Conservation (phyloP, 2,888 invertebrate genomes). For the Frankliniella intonsa region DNA sequence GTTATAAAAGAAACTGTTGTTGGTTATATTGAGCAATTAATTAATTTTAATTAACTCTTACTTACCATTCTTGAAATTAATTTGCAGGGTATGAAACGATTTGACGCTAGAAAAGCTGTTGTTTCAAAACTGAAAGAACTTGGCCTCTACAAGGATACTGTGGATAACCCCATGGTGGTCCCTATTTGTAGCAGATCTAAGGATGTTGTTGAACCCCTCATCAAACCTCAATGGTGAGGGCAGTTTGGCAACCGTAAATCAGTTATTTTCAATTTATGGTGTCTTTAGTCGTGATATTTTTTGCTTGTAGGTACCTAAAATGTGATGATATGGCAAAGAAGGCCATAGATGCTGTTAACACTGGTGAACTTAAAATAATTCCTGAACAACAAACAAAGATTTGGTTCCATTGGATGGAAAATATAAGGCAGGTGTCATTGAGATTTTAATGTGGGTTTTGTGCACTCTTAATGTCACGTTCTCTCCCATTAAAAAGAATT, state of each 20-base stretch:
- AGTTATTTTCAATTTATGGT: background rate
- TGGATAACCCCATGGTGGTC: slow-evolving; percentile 93
- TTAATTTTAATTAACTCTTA: background rate
- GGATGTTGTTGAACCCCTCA: slow-evolving; percentile 93
- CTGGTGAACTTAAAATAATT: slow-evolving; percentile 78
- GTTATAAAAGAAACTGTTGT: too few relatives aligned
- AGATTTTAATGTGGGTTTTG: slow-evolving; percentile 28
- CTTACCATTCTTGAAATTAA: slow-evolving; percentile 15
- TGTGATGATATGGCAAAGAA: slow-evolving; percentile 84
- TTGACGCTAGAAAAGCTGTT: slow-evolving; percentile 80
- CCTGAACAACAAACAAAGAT: slow-evolving; percentile 87
- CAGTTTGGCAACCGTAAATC: background rate
- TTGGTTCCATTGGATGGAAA: slow-evolving; percentile 96
- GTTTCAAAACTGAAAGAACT: slow-evolving; percentile 64
- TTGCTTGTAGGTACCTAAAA: slow-evolving; percentile 65
- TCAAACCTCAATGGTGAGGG: slow-evolving; percentile 90
- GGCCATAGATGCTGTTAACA: slow-evolving; percentile 73
- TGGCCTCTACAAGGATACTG: slow-evolving; percentile 69
- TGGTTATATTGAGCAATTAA: slow-evolving; percentile 26
- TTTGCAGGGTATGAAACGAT: slow-evolving; percentile 77
- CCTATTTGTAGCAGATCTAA: slow-evolving; percentile 94
- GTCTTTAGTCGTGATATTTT: slow-evolving; percentile 28
- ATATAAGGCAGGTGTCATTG: slow-evolving; percentile 58
- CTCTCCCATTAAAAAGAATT: slow-evolving; percentile 6
- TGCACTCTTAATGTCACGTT: background rate